Evolutionary conservation across 2,797 vertebrate species (phyloP).

Genomic region (Prunella strophiata): DNA sequence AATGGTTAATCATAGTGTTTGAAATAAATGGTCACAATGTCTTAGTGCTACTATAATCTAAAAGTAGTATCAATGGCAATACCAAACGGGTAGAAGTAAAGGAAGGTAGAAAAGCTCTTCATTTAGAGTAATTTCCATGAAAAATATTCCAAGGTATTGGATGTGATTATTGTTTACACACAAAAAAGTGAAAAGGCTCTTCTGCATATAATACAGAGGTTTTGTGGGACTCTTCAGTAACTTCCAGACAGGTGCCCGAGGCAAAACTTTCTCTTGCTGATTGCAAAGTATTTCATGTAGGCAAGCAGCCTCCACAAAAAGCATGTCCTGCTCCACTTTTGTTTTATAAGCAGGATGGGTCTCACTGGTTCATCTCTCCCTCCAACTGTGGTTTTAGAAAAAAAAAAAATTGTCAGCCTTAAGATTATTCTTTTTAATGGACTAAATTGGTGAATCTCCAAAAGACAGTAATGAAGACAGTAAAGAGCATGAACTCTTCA

Average conservation of each 20-base stretch:
- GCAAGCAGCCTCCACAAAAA: not conserved
- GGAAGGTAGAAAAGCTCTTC: not conserved
- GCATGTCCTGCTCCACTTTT: not conserved
- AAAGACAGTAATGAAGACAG: not conserved
- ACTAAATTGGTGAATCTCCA: not conserved
- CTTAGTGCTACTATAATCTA: constrained; percentile 30
- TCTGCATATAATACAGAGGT: not conserved
- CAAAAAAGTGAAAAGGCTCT: not conserved
- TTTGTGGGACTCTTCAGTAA: not conserved
- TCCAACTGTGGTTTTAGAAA: not conserved
- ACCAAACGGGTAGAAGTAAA: not conserved
- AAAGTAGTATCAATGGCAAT: not conserved
- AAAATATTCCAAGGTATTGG: not conserved
- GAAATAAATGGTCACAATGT: constrained; percentile 55
- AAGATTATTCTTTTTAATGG: not conserved
- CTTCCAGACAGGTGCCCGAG: not conserved
- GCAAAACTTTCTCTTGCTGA: not conserved
- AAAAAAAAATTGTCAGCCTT: not conserved
- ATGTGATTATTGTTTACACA: not conserved
- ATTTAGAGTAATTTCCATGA: not conserved
- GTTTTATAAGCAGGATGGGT: not conserved
- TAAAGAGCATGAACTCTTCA: not conserved
- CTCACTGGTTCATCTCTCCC: not conserved
- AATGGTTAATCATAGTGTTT: constrained; percentile 64
- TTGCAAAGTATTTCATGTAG: not conserved